Conservation (phyloP, 2,888 invertebrate species). For the Notodonta ziczac region DNA sequence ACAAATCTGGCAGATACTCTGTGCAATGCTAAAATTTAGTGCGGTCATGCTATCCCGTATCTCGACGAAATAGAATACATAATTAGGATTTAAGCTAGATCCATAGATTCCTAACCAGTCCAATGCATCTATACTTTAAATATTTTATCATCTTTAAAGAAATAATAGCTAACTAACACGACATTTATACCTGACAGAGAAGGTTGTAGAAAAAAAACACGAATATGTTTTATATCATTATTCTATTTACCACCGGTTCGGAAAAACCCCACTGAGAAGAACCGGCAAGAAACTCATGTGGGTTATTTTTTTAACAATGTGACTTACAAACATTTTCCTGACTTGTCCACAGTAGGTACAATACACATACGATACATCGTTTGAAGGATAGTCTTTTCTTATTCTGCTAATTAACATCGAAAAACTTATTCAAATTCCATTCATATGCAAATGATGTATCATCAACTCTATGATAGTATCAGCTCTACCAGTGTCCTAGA, state of each 20-base stretch:
- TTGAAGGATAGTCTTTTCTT: neutral
- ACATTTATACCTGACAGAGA: neutral
- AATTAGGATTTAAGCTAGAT: too few species aligned
- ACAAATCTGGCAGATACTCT: too few species aligned
- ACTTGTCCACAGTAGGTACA: neutral
- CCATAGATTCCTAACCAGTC: too few species aligned
- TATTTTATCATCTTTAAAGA: neutral
- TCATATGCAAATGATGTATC: constrained; percentile 20
- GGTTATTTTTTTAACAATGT: constrained; percentile 11
- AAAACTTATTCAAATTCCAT: neutral
- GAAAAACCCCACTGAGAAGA: constrained; percentile 32
- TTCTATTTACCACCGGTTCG: constrained; percentile 24
- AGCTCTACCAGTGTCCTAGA: constrained; percentile 21
- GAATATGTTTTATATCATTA: constrained; percentile 2
- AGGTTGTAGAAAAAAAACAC: constrained; percentile 16
- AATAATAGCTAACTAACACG: neutral
- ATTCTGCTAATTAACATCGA: neutral
- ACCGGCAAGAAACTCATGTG: constrained; percentile 35
- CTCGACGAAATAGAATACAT: too few species aligned
- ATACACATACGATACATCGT: neutral
- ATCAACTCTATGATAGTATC: constrained; percentile 13
- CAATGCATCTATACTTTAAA: too few species aligned
- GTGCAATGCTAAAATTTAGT: too few species aligned
- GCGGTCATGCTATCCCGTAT: too few species aligned
- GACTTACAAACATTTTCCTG: neutral